Conservation (phyloP, 2,888 invertebrate species). For the Pollenia angustigena region DNA sequence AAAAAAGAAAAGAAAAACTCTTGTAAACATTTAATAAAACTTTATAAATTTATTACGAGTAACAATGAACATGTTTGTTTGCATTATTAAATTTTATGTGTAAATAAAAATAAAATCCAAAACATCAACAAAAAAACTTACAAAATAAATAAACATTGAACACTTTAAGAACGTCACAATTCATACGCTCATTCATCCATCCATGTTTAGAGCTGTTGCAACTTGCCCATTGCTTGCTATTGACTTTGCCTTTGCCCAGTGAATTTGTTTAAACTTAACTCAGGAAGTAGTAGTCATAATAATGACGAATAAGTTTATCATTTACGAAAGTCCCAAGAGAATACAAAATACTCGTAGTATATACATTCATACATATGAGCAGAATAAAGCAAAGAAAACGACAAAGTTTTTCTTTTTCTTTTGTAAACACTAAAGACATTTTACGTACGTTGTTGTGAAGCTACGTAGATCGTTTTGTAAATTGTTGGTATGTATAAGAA, state of each 20-base stretch:
- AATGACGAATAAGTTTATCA: conserved; percentile 70
- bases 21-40: conserved; percentile 22
- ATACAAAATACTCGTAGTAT: neutral
- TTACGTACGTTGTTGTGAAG: neutral
- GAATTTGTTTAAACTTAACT: conserved; percentile 30
- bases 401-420: conserved; percentile 17
- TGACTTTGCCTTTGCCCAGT: conserved; percentile 27
- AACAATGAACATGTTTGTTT: conserved; percentile 56
- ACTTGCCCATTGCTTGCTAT: neutral
- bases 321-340: conserved; percentile 43
- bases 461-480: conserved; percentile 22
- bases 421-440: neutral
- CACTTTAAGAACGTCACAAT: conserved; percentile 24
- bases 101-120: conserved; percentile 34
- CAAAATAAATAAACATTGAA: conserved; percentile 15
- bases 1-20: neutral
- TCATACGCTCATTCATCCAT: neutral
- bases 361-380: too few relatives aligned
- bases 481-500: neutral
- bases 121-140: neutral
- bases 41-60: conserved; percentile 22
- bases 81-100: conserved; percentile 23
- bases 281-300: conserved; percentile 73
- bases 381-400: conserved; percentile 15
- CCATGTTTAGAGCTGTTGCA: neutral